Conservation (phyloP, 2,113 vertebrate genomes). For the Choloepus hoffmanni region DNA sequence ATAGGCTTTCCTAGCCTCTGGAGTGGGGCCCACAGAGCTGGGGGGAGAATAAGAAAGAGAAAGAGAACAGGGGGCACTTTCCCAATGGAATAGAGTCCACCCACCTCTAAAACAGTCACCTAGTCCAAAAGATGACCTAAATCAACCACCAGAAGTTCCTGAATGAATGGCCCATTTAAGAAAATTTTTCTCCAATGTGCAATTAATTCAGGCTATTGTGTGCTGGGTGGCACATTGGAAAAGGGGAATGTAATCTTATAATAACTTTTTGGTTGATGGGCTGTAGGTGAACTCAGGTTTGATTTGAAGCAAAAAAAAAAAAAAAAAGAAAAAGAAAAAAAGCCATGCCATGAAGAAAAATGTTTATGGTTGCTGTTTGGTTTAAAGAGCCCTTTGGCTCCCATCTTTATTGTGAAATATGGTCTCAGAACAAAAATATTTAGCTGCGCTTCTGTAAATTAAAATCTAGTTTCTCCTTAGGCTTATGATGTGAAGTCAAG, state of each 20-base stretch:
- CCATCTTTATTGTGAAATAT: constrained; percentile 73
- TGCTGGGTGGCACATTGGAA: constrained; percentile 50
- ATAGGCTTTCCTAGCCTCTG: background rate
- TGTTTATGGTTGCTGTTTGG: constrained; percentile 70
- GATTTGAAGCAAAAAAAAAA: constrained; percentile 58
- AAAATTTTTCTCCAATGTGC: constrained; percentile 58
- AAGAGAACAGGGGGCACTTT: background rate
- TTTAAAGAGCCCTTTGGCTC: constrained; percentile 58
- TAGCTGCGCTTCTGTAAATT: constrained; percentile 79
- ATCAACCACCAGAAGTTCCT: constrained; percentile 24
- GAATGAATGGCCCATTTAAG: constrained; percentile 62
- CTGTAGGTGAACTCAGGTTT: constrained; percentile 60
- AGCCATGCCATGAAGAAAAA: constrained; percentile 58
- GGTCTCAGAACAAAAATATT: constrained; percentile 79
- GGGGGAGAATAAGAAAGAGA: background rate
- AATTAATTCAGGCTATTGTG: constrained; percentile 61
- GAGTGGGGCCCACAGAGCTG: background rate
- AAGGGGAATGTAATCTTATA: constrained; percentile 38
- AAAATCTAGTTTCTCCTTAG: constrained; percentile 83
- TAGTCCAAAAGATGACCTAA: background rate
- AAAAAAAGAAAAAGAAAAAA: background rate
- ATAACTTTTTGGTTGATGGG: constrained; percentile 64
- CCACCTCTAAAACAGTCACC: background rate
- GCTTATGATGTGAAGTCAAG: constrained; percentile 82
- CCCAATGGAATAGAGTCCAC: background rate